phyloP scores from a whole-genome alignment of 2,888 invertebrate genomes.

The Poecilobothrus nobilitatus region DNA sequence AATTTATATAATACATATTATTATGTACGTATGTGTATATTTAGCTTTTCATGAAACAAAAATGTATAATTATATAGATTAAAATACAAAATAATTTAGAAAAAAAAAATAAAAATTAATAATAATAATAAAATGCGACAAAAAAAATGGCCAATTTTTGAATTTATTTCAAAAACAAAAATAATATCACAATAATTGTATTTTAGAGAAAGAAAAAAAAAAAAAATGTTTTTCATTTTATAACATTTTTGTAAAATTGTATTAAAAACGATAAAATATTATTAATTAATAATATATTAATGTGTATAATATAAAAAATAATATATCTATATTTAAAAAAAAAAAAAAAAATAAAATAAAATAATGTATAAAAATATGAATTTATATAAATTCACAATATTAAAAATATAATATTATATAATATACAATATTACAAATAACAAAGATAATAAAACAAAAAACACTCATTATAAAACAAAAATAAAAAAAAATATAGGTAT shows the following conservation, averaged over 20 bases:
- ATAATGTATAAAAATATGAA: too few species aligned
- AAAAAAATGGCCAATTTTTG: neutral
- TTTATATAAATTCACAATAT: too few species aligned
- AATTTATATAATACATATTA: neutral
- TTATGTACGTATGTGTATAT: conserved; percentile 1
- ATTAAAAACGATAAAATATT: neutral
- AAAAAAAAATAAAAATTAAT: too few species aligned
- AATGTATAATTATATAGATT: neutral
- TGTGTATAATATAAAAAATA: neutral
- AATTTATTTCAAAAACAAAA: neutral
- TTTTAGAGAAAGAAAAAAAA: neutral
- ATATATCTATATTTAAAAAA: neutral
- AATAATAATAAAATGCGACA: too few species aligned
- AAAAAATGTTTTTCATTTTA: too few species aligned
- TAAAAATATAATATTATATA: too few species aligned
- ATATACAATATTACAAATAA: too few species aligned
- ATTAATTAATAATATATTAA: neutral
- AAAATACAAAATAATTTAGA: too few species aligned
- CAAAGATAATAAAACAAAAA: too few species aligned
- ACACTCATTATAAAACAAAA: too few species aligned
- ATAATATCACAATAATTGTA: conserved; percentile 1
- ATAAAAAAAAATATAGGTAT: too few species aligned
- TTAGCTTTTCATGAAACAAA: neutral
- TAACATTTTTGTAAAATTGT: neutral
- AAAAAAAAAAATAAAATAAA: neutral